phyloP scores from a whole-genome alignment of 2,113 vertebrate species.

The Chlamydotis undulata region DNA sequence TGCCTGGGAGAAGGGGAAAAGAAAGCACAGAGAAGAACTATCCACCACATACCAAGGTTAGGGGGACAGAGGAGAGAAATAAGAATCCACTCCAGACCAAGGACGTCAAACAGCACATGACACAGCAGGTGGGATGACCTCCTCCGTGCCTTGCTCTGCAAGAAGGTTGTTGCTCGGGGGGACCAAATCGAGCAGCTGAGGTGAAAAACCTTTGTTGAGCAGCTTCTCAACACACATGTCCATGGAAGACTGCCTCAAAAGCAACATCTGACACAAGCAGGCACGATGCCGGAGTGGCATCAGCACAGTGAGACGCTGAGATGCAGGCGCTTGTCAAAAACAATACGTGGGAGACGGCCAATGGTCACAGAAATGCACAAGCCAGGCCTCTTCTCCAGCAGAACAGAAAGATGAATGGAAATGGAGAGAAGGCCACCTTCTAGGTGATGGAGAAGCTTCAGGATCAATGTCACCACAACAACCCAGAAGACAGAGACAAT shows the following conservation, averaged over 20 bases:
- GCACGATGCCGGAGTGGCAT: neutral
- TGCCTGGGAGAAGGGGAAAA: neutral
- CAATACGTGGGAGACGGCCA: neutral
- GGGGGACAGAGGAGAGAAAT: neutral
- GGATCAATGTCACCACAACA: neutral
- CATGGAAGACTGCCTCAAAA: neutral
- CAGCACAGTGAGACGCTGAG: accelerated
- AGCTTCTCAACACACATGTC: neutral
- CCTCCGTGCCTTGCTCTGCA: neutral
- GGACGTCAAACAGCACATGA: accelerated
- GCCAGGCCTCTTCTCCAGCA: neutral
- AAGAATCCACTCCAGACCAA: neutral
- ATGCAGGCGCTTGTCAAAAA: neutral
- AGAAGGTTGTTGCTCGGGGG: neutral
- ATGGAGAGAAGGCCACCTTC: neutral
- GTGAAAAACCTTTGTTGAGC: neutral
- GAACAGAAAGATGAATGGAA: neutral
- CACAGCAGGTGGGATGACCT: neutral
- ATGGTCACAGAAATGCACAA: neutral
- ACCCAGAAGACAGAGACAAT: neutral
- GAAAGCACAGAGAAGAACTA: neutral
- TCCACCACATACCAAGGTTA: too few relatives aligned
- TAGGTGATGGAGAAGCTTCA: neutral
- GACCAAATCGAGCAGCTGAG: neutral
- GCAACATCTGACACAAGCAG: accelerated